Conservation (phyloP, 2,113 vertebrate species). For the Cichladusa arquata region DNA sequence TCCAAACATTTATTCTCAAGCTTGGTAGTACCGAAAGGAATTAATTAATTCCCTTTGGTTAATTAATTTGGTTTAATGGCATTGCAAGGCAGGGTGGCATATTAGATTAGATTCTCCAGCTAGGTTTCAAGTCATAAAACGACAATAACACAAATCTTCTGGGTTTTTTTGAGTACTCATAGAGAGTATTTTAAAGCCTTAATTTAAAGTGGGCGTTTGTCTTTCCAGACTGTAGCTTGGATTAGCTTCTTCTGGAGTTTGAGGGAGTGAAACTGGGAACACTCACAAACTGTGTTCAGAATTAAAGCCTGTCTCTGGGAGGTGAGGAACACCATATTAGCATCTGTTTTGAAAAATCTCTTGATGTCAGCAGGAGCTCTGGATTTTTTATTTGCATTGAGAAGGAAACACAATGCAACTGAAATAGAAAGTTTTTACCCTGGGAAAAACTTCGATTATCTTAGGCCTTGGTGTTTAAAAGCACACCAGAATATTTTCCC, state of each 20-base stretch:
- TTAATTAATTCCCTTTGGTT: conserved; percentile 19
- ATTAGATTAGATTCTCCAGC: not conserved
- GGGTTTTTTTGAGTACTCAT: not conserved
- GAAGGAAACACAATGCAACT: not conserved
- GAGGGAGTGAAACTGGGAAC: not conserved
- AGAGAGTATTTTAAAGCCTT: not conserved
- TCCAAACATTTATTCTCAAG: not conserved
- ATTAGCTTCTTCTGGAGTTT: not conserved
- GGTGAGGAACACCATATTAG: not conserved
- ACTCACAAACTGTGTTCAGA: not conserved
- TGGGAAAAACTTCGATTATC: not conserved
- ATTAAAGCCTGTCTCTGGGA: not conserved
- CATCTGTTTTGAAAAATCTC: not conserved
- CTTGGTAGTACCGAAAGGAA: not conserved
- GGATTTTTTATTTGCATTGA: not conserved
- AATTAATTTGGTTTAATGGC: conserved; percentile 24
- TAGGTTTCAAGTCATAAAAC: not conserved
- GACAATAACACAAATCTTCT: not conserved
- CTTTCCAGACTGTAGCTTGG: not conserved
- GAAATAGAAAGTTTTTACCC: not conserved
- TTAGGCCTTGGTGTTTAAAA: not conserved
- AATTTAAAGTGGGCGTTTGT: not conserved
- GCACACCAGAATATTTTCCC: not conserved
- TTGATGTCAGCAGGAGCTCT: not conserved
- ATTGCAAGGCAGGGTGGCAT: not conserved